These are phyloP conservation scores for Selene dorsalis DNA, from an alignment of 2,797 vertebrate species.

Conservation along the genomic window DNA sequence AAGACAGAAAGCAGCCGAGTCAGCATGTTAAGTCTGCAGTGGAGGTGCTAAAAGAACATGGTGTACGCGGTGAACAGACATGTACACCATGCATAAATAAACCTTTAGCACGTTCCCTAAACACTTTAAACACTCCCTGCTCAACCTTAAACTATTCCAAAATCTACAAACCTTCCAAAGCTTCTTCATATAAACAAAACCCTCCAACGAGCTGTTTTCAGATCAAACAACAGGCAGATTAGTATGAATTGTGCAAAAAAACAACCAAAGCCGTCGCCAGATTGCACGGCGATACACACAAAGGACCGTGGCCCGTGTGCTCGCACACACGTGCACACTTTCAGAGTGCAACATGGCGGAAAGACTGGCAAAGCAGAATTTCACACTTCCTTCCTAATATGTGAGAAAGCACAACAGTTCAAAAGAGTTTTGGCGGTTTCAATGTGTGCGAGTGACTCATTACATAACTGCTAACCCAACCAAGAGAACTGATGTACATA, in stretches of 20 bases:
- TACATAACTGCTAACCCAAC: not conserved
- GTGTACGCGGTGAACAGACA: slow-evolving; percentile 2
- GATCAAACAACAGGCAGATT: not conserved
- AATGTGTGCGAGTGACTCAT: slow-evolving; percentile 35
- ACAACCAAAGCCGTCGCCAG: slow-evolving; percentile 7
- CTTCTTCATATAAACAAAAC: not conserved
- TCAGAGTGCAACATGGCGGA: not conserved
- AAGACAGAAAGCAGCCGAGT: slow-evolving; percentile 48
- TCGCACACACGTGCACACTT: not conserved
- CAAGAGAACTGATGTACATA: not conserved
- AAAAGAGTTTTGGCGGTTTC: not conserved
- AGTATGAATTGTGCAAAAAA: slow-evolving; percentile 7
- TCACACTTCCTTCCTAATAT: slow-evolving; percentile 57
- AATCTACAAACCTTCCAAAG: not conserved
- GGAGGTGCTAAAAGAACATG: slow-evolving; percentile 13
- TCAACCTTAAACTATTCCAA: not conserved
- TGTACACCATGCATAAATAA: not conserved
- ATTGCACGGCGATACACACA: not conserved
- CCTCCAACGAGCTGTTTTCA: slow-evolving; percentile 4
- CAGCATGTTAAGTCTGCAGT: slow-evolving; percentile 42
- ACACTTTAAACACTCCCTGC: not conserved
- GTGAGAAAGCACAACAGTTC: slow-evolving; percentile 23
- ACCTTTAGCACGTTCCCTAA: not conserved
- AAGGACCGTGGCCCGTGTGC: not conserved
- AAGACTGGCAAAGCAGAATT: slow-evolving; percentile 29